Base-by-base conservation (phyloP, 2,888 invertebrate species). In the Lapara coniferarum region DNA sequence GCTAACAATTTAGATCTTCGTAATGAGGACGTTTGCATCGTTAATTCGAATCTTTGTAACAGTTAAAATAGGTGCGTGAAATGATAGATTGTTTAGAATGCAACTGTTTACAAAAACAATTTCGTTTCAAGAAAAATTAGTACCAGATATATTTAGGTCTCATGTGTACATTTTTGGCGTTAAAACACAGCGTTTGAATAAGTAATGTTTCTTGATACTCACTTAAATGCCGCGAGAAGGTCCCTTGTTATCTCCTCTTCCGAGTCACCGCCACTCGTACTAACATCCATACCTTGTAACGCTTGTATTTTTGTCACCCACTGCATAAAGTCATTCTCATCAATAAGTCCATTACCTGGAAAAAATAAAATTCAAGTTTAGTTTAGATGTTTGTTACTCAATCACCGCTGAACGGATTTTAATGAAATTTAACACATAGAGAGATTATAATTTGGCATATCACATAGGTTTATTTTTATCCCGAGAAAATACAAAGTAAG, bases 151-250 rank as follows among this genome's bases (percentile, higher is more conserved):
- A 37, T 37, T 37, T 37, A 37, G 8, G 8, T 6, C 37, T 16
- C 37, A 44, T 16, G 8, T 25, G 25, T 25, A 25, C 44, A n/a
- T 44, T 59, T 59, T 44, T 46, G n/a, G 2, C n/a, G 56, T 56
- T 16, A 56, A 56, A 19, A 16, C 14, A 14, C 56, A 56, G n/a
- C 16, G 56, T 56, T 16, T 44, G n/a, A 44, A 12, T 10, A 56
- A 56, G 25, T 25, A 51, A 51, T 51, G 25, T 14, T 51, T 51
- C 51, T 51, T 8, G 51, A 0, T 51, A 75, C 84, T 81, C 82
- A 95, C 95, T 95, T 95, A 94, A 98, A 98, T 78, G 98, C 98
- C 71, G 98, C 98, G 80, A 97, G 95, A 77, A 98, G 94, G 87
- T 98, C 98, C 86, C 96, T 96, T 72, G 96, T 96, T 80, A 95